phyloP scores from a whole-genome alignment of 2,113 vertebrate species.

The Daubentonia madagascariensis region DNA sequence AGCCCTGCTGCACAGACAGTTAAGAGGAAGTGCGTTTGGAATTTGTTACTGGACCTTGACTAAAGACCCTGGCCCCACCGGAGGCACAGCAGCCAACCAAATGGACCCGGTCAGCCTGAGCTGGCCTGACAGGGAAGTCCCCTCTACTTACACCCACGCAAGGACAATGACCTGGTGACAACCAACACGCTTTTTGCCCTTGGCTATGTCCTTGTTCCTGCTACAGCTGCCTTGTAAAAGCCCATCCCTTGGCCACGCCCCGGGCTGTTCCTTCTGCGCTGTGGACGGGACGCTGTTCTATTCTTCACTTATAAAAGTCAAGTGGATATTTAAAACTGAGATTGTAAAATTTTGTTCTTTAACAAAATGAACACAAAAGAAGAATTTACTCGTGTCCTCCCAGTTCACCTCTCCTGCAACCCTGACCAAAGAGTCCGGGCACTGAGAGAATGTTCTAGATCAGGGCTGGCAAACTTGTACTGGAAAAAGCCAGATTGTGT shows the following conservation, averaged over 20 bases:
- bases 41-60: neutral
- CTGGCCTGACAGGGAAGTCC: neutral
- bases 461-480: accelerated
- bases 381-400: accelerated
- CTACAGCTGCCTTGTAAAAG: neutral
- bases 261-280: neutral
- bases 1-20: neutral
- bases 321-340: neutral
- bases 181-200: accelerated
- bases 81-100: neutral
- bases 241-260: neutral
- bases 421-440: too few relatives aligned
- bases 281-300: neutral
- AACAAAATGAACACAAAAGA: neutral
- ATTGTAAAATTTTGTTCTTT: neutral
- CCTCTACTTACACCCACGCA: neutral
- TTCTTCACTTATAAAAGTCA: neutral
- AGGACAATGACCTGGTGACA: neutral
- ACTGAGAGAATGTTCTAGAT: neutral
- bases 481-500: accelerated
- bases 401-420: too few relatives aligned
- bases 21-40: neutral
- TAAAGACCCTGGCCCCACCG: neutral
- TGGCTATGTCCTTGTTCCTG: neutral
- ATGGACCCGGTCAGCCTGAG: neutral